Conservation (phyloP, 2,113 vertebrate species). For the Mesocricetus auratus region DNA sequence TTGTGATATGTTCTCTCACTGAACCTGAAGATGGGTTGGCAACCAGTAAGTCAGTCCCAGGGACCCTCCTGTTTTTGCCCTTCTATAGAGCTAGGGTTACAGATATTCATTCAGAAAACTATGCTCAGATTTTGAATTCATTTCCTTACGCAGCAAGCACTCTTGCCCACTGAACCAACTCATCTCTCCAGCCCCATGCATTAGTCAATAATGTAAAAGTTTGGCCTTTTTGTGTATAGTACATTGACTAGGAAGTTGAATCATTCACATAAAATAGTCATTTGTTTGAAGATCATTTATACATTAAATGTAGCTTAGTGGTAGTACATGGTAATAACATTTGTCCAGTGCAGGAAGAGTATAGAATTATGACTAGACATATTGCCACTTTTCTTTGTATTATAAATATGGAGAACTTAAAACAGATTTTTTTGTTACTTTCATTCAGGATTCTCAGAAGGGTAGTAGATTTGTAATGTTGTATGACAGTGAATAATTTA, state of each 20-base stretch:
- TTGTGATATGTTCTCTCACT: background rate
- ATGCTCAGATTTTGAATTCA: background rate
- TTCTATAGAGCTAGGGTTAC: background rate
- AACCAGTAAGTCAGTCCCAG: background rate
- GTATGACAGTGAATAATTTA: background rate
- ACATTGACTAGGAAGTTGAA: background rate
- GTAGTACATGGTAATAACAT: background rate
- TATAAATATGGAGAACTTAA: background rate
- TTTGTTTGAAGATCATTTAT: conserved; percentile 18
- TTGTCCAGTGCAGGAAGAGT: conserved; percentile 35
- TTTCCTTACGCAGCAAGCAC: background rate
- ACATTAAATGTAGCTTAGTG: conserved; percentile 39
- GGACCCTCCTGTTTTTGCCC: background rate
- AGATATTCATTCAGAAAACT: background rate
- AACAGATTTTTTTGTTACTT: conserved; percentile 39
- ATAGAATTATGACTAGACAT: conserved; percentile 41
- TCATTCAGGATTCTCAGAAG: conserved; percentile 10
- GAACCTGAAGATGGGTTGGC: background rate
- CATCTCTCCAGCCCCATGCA: background rate
- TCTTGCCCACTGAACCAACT: background rate
- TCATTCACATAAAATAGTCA: conserved; percentile 49
- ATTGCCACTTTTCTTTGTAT: conserved; percentile 1
- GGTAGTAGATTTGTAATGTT: conserved; percentile 20
- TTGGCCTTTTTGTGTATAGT: conserved; percentile 10
- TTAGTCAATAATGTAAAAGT: conserved; percentile 13